Evolutionary conservation across 2,113 vertebrate genomes (phyloP).

Genomic region (Herpailurus yagouaroundi): DNA sequence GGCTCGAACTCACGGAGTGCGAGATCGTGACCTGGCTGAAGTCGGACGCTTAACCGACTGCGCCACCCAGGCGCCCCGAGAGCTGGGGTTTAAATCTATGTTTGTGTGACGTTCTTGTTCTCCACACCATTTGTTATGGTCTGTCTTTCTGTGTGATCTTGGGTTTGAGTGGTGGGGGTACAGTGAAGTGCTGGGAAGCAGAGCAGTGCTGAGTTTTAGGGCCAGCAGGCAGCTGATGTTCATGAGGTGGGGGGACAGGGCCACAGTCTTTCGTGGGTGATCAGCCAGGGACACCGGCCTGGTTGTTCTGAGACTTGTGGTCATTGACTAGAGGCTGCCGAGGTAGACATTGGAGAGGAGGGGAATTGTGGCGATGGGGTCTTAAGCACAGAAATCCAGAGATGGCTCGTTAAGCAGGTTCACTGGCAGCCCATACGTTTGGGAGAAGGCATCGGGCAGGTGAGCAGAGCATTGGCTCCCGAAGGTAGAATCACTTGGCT

Average conservation of each 20-base stretch:
- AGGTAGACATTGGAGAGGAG: neutral
- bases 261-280: neutral
- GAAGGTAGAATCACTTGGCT: neutral
- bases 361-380: too few relatives aligned
- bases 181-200: neutral
- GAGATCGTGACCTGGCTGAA: too few relatives aligned
- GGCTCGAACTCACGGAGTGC: too few relatives aligned
- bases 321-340: rapidly evolving
- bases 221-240: neutral
- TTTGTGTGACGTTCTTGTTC: neutral
- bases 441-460: neutral
- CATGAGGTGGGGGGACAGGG: neutral
- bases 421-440: neutral
- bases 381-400: neutral
- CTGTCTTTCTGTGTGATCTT: neutral
- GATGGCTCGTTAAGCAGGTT: neutral
- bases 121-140: rapidly evolving
- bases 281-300: rapidly evolving
- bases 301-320: neutral
- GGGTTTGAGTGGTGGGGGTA: neutral
- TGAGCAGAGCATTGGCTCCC: too few relatives aligned
- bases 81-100: neutral
- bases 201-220: neutral
- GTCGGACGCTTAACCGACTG: too few relatives aligned
- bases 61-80: too few relatives aligned